Evolutionary conservation across 1,140 invertebrate species (phyloP).

Genomic region (Caenorhabditis inopinata): DNA sequence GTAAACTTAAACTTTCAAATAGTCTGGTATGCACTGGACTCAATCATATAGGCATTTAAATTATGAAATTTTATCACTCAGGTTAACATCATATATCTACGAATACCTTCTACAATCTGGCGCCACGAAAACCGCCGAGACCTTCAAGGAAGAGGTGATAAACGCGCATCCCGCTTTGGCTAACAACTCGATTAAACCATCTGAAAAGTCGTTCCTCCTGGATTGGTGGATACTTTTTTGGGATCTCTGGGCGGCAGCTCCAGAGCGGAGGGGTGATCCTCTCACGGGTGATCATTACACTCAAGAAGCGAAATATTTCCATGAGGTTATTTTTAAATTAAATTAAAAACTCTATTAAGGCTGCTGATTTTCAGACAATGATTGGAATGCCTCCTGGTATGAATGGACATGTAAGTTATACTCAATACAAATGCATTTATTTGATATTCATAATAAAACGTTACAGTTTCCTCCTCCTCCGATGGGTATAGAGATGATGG

Average conservation of each 20-base stretch:
- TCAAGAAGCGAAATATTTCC: constrained; percentile 54
- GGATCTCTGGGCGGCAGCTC: constrained; percentile 58
- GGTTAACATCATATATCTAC: constrained; percentile 25
- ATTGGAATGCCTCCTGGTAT: constrained; percentile 30
- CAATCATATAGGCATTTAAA: no score
- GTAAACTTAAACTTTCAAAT: no score
- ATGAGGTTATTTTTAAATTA: not conserved
- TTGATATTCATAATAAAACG: not conserved
- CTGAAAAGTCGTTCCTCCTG: constrained; percentile 39
- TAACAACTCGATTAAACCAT: not conserved
- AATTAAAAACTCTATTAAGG: not conserved
- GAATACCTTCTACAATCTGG: constrained; percentile 32
- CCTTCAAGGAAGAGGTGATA: constrained; percentile 39
- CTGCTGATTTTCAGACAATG: not conserved
- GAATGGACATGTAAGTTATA: constrained; percentile 33
- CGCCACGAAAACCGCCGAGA: constrained; percentile 35
- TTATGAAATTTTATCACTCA: not conserved
- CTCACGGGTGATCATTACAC: constrained; percentile 24
- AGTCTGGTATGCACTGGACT: no score
- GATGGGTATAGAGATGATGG: constrained; percentile 43
- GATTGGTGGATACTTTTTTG: constrained; percentile 50
- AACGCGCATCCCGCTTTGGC: not conserved
- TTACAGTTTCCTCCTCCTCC: constrained; percentile 18
- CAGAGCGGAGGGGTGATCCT: constrained; percentile 54
- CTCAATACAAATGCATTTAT: no score